Conservation (phyloP, 92 coral and sea anemone genomes). For the Epizoanthus scotinus region DNA sequence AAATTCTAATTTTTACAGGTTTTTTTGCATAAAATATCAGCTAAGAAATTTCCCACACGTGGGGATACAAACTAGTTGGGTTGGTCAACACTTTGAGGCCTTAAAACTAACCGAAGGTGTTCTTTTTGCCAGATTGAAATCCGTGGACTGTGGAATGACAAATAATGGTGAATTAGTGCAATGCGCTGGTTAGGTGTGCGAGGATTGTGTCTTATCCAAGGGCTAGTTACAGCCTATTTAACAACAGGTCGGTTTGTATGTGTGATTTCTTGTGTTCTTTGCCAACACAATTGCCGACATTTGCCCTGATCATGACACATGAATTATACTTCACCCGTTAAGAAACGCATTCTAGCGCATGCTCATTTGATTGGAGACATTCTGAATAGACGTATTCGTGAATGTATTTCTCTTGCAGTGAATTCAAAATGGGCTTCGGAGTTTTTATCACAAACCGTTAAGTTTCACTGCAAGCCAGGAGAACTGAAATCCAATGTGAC, state of each 20-base stretch:
- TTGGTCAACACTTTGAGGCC: not conserved
- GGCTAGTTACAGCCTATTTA: not conserved
- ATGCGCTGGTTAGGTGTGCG: not conserved
- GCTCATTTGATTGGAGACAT: no score
- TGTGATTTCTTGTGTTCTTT: not conserved
- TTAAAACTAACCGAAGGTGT: not conserved
- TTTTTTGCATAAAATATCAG: constrained; percentile 14
- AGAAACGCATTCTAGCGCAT: not conserved
- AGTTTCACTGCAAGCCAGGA: constrained; percentile 67
- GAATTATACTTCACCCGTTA: no score
- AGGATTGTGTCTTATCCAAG: not conserved
- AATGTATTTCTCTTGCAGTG: not conserved
- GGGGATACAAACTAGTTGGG: not conserved
- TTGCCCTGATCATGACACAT: not conserved
- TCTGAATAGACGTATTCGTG: not conserved
- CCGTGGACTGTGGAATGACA: not conserved
- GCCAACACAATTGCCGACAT: not conserved
- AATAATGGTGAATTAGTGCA: constrained; percentile 5
- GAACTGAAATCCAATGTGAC: constrained; percentile 72
- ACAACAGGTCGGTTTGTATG: not conserved
- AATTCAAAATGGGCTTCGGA: constrained; percentile 58
- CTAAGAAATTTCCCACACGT: not conserved
- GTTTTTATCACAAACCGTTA: constrained; percentile 63
- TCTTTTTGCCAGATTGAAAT: not conserved
- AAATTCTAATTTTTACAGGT: no score